Percentiles rank a stretch among this genome's conserved stretches.
Evolutionary conservation across 2,888 invertebrate species (phyloP).

Genomic region (Caenorhabditis sinica): DNA sequence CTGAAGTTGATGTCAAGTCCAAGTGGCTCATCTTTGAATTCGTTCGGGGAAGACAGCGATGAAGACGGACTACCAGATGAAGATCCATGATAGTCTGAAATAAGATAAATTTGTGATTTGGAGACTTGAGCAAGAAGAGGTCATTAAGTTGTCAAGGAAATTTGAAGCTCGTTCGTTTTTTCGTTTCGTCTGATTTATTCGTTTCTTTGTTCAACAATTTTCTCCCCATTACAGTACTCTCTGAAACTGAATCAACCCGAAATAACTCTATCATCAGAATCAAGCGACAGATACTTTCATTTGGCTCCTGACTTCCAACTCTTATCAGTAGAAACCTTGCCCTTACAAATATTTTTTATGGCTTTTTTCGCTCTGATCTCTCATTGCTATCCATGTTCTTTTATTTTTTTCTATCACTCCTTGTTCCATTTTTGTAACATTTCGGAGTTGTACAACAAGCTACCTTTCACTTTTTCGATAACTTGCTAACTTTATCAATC

Average conservation of each 20-base stretch:
- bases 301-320: conserved; percentile 18
- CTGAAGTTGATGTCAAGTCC: conserved; percentile 69
- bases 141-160: no score
- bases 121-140: no score
- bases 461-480: conserved; percentile 35
- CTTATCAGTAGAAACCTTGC: conserved; percentile 44
- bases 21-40: conserved; percentile 73
- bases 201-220: not conserved
- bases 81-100: conserved; percentile 76
- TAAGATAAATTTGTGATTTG: not conserved
- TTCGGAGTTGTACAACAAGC: conserved; percentile 26
- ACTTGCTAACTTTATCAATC: conserved; percentile 29
- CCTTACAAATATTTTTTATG: conserved; percentile 10
- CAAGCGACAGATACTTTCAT: not conserved
- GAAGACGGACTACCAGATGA: conserved; percentile 75
- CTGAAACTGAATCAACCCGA: not conserved
- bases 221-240: not conserved
- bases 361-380: conserved; percentile 32
- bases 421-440: conserved; percentile 43
- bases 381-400: conserved; percentile 21
- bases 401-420: conserved; percentile 15
- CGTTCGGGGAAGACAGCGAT: conserved; percentile 72
- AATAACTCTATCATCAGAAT: conserved; percentile 21
- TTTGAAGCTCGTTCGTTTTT: not conserved
- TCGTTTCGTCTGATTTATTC: conserved; percentile 4